Percentiles rank a stretch among this genome's conserved stretches.
These are phyloP conservation scores for Tympanoctomys barrerae DNA, from an alignment of 2,797 vertebrate genomes.

Conservation along the genomic window DNA sequence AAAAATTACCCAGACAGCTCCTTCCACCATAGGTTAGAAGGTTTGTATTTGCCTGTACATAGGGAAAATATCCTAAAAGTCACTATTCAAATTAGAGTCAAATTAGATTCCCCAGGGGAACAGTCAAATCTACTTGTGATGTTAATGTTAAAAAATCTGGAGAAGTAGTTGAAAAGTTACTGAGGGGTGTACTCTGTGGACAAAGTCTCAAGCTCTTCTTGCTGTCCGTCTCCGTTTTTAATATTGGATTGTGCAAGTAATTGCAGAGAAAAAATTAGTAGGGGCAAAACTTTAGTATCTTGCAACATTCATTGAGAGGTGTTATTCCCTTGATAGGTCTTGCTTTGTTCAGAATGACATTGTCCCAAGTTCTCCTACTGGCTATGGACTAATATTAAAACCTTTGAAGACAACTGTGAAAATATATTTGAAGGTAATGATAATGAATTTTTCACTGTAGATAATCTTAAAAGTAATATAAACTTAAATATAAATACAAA, in stretches of 20 bases:
- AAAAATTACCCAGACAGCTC: neutral
- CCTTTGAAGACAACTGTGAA: constrained; percentile 14
- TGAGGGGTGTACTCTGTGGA: neutral
- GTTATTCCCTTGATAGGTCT: neutral
- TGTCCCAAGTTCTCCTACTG: neutral
- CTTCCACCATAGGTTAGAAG: neutral
- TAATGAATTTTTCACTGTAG: neutral
- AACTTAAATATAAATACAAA: neutral
- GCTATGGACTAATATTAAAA: neutral
- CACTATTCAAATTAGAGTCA: neutral
- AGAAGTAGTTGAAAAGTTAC: neutral
- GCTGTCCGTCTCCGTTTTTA: neutral
- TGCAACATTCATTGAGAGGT: neutral
- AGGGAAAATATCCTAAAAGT: neutral
- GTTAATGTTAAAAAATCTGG: neutral
- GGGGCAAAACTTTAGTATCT: neutral
- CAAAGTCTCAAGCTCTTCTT: neutral
- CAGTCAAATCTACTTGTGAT: neutral
- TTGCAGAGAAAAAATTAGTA: neutral
- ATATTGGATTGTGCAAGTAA: neutral
- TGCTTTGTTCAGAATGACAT: neutral
- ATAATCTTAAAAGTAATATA: neutral
- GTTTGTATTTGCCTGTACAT: neutral
- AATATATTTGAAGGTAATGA: neutral
- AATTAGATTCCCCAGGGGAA: neutral